Percentiles rank a stretch among this genome's conserved stretches.
phyloP scores from a whole-genome alignment of 2,888 invertebrate species.

The Ferdinandea cuprea region DNA sequence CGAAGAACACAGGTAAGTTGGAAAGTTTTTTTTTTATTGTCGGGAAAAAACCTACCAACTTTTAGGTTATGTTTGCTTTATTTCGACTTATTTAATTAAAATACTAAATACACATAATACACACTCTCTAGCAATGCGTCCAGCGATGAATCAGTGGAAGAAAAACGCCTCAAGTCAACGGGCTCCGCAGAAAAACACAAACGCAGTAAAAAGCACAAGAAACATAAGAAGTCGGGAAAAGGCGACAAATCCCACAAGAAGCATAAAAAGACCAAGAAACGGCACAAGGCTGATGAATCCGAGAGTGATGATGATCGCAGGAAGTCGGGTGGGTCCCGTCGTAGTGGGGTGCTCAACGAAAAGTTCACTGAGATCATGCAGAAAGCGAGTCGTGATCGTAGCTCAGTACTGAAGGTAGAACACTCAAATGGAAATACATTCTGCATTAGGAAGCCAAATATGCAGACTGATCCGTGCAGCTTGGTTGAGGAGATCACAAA shows the following conservation, averaged over 20 bases:
- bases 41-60: neutral
- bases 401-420: constrained; percentile 75
- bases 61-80: constrained; percentile 62
- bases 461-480: constrained; percentile 83
- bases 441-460: constrained; percentile 78
- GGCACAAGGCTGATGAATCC: constrained; percentile 81
- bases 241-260: constrained; percentile 85
- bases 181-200: constrained; percentile 83
- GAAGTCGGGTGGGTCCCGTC: constrained; percentile 76
- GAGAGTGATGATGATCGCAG: constrained; percentile 75
- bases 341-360: constrained; percentile 79
- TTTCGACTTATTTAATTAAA: constrained; percentile 41
- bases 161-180: constrained; percentile 77
- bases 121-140: constrained; percentile 78
- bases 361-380: constrained; percentile 82
- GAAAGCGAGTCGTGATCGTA: constrained; percentile 78
- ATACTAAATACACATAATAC: constrained; percentile 17
- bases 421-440: constrained; percentile 79
- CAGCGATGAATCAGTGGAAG: constrained; percentile 77
- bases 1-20: constrained; percentile 66
- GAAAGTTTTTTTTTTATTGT: neutral
- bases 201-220: constrained; percentile 86
- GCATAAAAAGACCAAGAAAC: constrained; percentile 86
- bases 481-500: constrained; percentile 84
- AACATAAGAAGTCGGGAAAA: constrained; percentile 87